Evolutionary conservation across 1,140 invertebrate genomes (phyloP), one percentile per base, ranked within the genome.

Genomic region (Drosophila tani): DNA sequence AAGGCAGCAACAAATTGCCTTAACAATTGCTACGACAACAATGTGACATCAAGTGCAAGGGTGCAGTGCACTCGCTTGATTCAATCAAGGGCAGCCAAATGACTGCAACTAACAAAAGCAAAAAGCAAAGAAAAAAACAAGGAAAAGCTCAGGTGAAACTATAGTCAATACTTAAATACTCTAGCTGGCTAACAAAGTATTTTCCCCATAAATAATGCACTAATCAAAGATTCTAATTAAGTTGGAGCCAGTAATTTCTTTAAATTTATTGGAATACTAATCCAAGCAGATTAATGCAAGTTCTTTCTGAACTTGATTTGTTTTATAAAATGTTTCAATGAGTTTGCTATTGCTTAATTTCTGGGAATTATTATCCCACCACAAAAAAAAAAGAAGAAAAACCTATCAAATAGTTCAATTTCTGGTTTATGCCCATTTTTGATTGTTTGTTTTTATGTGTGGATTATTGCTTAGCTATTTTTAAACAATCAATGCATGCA

Each of bases 1-100:
- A 85, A 79, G 45, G 49, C 78, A 75, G 70, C 76, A 74, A 81
- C 67, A 77, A 56, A 65, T 67, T 40, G 47, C n/a, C 38, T 38
- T 14, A 50, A 49, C 62, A 74, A 56, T 68, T 62, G 60, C 50
- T 47, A 3, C 49, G 46, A 51, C 66, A 69, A 70, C 69, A 56
- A 68, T 45, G 17, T 50, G 41, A 49, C 50, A 46, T 67, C 50
- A 47, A 45, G 49, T 55, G 63, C 66, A 69, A 70, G 49, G 65
- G 43, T 50, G 69, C 69, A 57, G 27, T 67, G 64, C 58, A 67
- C 64, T 64, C 58, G 15, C 57, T 60, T 35, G 29, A 62, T 19
- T 43, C 55, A 62, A 65, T 65, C 63, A 65, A 65, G 63, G 63
- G 56, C 63, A 65, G 19, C 38, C 15, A 45, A 24, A 45, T 45